Conservation (phyloP, 2,113 vertebrate genomes). For the Bujurquina vittata region DNA sequence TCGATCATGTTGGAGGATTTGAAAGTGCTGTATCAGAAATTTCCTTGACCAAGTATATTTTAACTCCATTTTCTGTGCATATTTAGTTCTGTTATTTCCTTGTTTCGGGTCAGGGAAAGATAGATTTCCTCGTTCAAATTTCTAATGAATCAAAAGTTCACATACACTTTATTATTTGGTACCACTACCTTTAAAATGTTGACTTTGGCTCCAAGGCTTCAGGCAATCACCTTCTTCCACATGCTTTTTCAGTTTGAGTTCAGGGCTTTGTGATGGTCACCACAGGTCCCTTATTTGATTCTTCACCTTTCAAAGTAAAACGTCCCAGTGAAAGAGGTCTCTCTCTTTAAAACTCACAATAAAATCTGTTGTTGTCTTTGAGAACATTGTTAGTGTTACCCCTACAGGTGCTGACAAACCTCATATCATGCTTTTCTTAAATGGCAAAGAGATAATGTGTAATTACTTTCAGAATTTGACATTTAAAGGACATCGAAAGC, state of each 20-base stretch:
- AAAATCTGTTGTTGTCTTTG: neutral
- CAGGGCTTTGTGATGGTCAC: neutral
- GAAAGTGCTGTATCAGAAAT: too few relatives aligned
- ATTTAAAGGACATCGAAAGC: neutral
- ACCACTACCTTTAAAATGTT: neutral
- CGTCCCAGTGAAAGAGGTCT: neutral
- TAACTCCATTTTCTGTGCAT: neutral
- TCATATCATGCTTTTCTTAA: too few relatives aligned
- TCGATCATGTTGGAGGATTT: too few relatives aligned
- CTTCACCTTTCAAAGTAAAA: neutral
- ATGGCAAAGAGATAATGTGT: neutral
- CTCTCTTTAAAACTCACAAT: neutral
- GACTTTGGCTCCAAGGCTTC: neutral
- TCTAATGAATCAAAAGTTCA: neutral
- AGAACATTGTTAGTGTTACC: neutral
- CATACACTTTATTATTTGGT: neutral
- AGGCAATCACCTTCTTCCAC: neutral
- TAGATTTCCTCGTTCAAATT: neutral
- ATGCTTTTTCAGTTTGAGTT: neutral
- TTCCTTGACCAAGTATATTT: neutral
- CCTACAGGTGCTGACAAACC: neutral
- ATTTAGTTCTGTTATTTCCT: neutral
- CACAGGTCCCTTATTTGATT: neutral
- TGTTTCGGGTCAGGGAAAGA: neutral
- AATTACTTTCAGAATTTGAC: neutral